Conservation (phyloP, 2,888 invertebrate genomes). For the Chrysolina americana region DNA sequence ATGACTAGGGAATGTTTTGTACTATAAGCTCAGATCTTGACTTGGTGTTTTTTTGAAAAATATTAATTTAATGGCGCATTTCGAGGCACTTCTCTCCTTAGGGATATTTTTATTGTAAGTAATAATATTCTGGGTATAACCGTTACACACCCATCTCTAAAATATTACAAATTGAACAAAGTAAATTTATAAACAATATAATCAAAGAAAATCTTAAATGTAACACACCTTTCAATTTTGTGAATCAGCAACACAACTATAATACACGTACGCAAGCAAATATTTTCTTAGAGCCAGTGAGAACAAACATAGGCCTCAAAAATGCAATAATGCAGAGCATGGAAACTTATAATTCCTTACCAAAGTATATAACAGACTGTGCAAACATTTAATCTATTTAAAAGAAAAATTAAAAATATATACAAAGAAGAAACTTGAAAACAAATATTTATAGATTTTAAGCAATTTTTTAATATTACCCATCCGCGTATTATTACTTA, state of each 20-base stretch:
- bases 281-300: conserved; percentile 13
- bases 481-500: no score
- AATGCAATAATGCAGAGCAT: conserved; percentile 18
- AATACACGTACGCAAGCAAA: conserved; percentile 8
- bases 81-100: no score
- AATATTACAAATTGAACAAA: no score
- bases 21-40: no score
- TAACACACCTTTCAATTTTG: conserved; percentile 12
- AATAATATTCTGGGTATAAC: no score
- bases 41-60: no score
- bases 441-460: not conserved
- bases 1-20: no score
- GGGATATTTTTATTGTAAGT: no score
- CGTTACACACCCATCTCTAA: no score
- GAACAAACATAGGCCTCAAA: conserved; percentile 24
- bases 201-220: not conserved
- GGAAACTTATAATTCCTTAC: conserved; percentile 20
- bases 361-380: conserved; percentile 7
- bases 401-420: conserved; percentile 16
- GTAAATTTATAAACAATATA: no score
- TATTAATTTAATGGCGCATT: no score
- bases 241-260: not conserved
- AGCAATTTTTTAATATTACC: no score
- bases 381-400: conserved; percentile 9
- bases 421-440: conserved; percentile 1